Base-by-base conservation (phyloP, 1,140 invertebrate species). In the Drosophila repleta region DNA sequence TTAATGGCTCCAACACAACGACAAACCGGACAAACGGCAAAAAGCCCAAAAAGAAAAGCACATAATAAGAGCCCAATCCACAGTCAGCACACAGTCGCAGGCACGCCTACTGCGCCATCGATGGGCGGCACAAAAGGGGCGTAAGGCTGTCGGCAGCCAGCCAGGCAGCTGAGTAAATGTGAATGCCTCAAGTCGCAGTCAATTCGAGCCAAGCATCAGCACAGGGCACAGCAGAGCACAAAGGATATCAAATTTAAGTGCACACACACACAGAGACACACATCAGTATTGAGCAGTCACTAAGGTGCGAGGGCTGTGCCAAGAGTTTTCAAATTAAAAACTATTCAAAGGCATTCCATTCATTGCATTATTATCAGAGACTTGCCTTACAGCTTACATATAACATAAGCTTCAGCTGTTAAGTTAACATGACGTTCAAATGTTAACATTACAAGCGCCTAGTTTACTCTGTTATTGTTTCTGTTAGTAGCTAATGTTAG, bases 211-310 rank as follows among this genome's bases (percentile, higher is more conserved):
- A 56, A 64, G 51, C 66, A 51, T 56, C 57, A 61, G 39, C 43
- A 46, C n/a, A 37, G 63, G 21, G 74, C 58, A 75, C 46, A 56
- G 57, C 41, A 17, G 6, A 11, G 68, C 75, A 85, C 82, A 85
- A 88, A 85, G 75, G 83, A 85, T 85, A 85, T 85, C 78, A 85
- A 85, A 79, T 85, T 87, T 87, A 85, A 85, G 82, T 82, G 82
- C 77, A 87, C 82, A 80, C 53, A 76, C 70, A 66, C 39, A 53
- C 32, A 58, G 10, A 35, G 32, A 43, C 39, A 43, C 39, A 43
- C 52, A 67, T 43, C 62, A 56, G 18, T 41, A 39, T 45, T 58
- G 20, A 7, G 18, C 67, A 49, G 24, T 21, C n/a, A 32, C 17
- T 13, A 3, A 15, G 17, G 3, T 18, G n/a, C 62, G 68, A 71